Conservation (phyloP, 2,888 invertebrate genomes). For the Crossocerus cetratus region DNA sequence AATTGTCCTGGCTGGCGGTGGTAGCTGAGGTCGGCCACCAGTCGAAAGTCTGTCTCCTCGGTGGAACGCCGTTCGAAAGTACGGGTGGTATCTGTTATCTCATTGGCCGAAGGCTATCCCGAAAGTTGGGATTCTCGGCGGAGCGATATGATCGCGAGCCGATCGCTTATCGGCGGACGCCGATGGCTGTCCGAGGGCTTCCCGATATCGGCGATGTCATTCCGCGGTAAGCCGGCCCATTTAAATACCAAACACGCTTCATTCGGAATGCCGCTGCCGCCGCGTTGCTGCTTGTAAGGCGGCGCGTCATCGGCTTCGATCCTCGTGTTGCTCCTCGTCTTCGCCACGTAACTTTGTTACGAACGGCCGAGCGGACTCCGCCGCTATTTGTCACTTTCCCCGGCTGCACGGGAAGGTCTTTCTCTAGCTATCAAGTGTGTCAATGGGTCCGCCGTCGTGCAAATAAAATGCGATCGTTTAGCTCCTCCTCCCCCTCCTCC, state of each 20-base stretch:
- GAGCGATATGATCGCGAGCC: not conserved
- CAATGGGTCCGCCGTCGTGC: conserved; percentile 65
- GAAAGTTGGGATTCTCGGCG: conserved; percentile 2
- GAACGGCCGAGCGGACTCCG: conserved; percentile 48
- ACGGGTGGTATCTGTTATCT: too few relatives aligned
- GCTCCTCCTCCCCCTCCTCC: conserved; percentile 4
- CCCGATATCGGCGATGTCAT: conserved; percentile 33
- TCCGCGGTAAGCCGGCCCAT: conserved; percentile 12
- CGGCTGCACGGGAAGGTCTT: conserved; percentile 43
- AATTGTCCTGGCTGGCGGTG: too few relatives aligned
- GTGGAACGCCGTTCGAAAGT: conserved; percentile 1
- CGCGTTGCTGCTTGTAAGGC: not conserved
- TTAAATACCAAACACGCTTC: conserved; percentile 38
- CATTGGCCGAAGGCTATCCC: not conserved
- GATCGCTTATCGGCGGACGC: not conserved
- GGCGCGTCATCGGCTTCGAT: conserved; percentile 21
- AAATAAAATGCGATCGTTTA: conserved; percentile 63
- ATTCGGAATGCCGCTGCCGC: conserved; percentile 19
- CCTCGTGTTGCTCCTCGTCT: conserved; percentile 47
- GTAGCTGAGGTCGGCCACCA: too few relatives aligned
- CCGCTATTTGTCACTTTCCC: conserved; percentile 67
- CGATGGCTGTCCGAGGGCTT: conserved; percentile 14
- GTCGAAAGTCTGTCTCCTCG: not conserved
- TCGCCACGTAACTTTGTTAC: conserved; percentile 62
- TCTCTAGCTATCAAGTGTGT: conserved; percentile 61